Conservation (phyloP, 2,888 invertebrate species). For the Lysandra coridon region DNA sequence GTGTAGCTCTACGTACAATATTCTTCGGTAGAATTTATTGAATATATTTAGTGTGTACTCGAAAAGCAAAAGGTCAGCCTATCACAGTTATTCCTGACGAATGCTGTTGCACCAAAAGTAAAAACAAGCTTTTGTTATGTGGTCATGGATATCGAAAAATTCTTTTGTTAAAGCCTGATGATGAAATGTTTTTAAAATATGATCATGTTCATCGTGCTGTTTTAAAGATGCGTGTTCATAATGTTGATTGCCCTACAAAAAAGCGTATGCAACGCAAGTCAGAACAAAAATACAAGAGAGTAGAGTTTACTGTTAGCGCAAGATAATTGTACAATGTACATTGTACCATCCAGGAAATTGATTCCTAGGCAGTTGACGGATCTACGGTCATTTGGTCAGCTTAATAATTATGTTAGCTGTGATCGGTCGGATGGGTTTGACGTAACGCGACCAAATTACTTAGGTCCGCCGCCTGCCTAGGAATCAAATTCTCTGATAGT, state of each 20-base stretch:
- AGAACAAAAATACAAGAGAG: too few species aligned
- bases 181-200: conserved; percentile 10
- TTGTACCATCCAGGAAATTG: too few species aligned
- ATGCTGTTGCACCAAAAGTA: conserved; percentile 12
- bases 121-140: conserved; percentile 19
- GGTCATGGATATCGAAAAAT: conserved; percentile 20
- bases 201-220: neutral
- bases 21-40: neutral
- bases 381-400: too few species aligned
- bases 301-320: too few species aligned
- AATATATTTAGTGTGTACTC: neutral
- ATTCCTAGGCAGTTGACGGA: too few species aligned
- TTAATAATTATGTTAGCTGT: too few species aligned
- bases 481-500: too few species aligned
- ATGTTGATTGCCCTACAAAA: neutral
- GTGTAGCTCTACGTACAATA: neutral
- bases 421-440: too few species aligned
- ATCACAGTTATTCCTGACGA: conserved; percentile 1
- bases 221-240: neutral
- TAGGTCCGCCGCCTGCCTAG: too few species aligned
- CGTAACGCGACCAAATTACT: too few species aligned
- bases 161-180: neutral
- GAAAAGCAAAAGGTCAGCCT: neutral
- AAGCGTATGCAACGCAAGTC: too few species aligned
- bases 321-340: too few species aligned